Evolutionary conservation across 2,888 invertebrate genomes (phyloP), one percentile per base, ranked within the genome.

Genomic region (Drosophila recens): DNA sequence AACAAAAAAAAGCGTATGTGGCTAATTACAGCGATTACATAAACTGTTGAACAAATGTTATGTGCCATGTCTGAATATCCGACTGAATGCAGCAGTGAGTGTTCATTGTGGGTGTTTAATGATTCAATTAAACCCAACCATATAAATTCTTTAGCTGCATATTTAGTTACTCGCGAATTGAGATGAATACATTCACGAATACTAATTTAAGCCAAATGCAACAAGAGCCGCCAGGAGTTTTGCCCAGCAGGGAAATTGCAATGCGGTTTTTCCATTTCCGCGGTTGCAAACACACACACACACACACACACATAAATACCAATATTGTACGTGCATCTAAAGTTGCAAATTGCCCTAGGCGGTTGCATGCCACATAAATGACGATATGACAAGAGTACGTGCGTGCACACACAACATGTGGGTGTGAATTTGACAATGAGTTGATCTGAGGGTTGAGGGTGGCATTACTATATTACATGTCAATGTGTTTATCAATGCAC

Each of bases 291-390:
- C 30, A 45, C 52, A 38, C 30, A 30, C 30, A 8, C 30, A 30
- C 30, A 30, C 23, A 23, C 23, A 23, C 23, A 5, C 27, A 27
- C 6, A 27, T 27, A 27, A 40, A 40, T 6, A n/a, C 17, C 11
- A 15, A n/a, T 58, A 13, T 23, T 46, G 15, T 20, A 49, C 43
- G 43, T 56, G 42, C 11, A 43, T 72, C 52, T 71, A 72, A 92
- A 94, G 96, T 92, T 94, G 96, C 27, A 27, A 27, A 27, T 27
- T 30, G 30, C 56, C 94, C 96, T 9, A 64, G 56, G 43, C 64
- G 52, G 23, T 43, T 62, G 57, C 49, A 49, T 40, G 57, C 64
- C 64, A 42, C 49, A 57, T 17, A 43, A 64, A 57, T 64, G 57
- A 57, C 43, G 34, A 64, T 51, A 42, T 43, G 49, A 49, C 30